Evolutionary conservation across 2,888 invertebrate species (phyloP).

Genomic region (Callinectes sapidus): DNA sequence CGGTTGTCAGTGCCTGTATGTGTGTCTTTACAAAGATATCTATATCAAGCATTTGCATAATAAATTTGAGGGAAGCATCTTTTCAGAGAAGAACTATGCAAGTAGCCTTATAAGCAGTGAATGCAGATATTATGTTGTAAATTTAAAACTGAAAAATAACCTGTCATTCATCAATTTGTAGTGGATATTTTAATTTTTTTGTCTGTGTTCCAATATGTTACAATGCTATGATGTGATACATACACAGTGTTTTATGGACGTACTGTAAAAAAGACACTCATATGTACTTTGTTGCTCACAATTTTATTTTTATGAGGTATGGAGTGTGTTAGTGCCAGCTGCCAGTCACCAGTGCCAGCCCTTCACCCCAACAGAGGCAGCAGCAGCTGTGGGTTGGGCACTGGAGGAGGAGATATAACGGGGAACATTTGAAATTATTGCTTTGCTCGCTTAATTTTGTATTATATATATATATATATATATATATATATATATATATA

Average conservation of each 20-base stretch:
- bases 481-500: neutral
- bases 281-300: conserved; percentile 27
- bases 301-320: neutral
- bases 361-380: neutral
- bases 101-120: conserved; percentile 45
- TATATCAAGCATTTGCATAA: conserved; percentile 11
- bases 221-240: neutral
- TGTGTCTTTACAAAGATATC: neutral
- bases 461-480: neutral
- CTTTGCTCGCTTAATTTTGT: neutral
- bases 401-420: neutral
- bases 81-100: conserved; percentile 42
- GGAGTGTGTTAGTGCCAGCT: conserved; percentile 12
- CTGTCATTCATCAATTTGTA: neutral
- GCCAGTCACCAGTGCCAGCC: neutral
- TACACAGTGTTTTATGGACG: conserved; percentile 4
- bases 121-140: neutral
- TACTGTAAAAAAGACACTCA: conserved; percentile 30
- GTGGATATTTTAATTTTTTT: neutral
- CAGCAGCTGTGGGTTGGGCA: neutral
- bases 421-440: neutral
- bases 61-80: conserved; percentile 22
- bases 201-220: neutral
- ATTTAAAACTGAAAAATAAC: neutral
- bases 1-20: conserved; percentile 19